Evolutionary conservation across 1,140 invertebrate species (phyloP), one percentile per base, ranked within the genome.

Genomic region (Solenopsis fugax): DNA sequence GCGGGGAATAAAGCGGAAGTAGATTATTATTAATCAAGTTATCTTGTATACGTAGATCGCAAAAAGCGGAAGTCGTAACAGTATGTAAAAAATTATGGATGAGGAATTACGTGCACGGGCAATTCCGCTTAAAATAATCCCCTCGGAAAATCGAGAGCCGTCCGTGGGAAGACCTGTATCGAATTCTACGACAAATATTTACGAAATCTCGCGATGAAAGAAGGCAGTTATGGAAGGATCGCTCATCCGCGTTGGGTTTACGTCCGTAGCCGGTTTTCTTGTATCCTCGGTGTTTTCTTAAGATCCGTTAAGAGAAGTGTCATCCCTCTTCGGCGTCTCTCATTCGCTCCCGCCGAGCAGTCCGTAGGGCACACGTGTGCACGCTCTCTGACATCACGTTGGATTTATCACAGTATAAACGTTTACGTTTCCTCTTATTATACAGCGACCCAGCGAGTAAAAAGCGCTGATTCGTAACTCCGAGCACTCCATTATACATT

Each of bases 131-230:
- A 45, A 75, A 84, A 84, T 84, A 84, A 84, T 84, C 41, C 9
- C 24, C 2, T 56, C 21, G 21, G 24, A 60, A 50, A 87, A 89
- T 84, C 37, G 29, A 82, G 48, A 56, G 52, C 45, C 13, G 48
- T 67, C 18, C 16, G 64, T 16, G 54, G 58, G 21, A 62, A 71
- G 45, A 54, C 69, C 58, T 77, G 73, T 87, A 78, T 89, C 52
- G 12, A 73, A 73, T 84, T 62, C 86, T 77, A 65, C 67, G 62
- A 73, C 58, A 90, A 90, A 90, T 89, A 89, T 90, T 89, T 89
- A 77, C 84, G 18, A 58, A 75, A 71, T 29, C 29, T 37, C 7
- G 29, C n/a, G 62, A 80, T 54, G 71, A 84, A 64, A 76, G 72
- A 78, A 37, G 9, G 10, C 16, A 58, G 85, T 67, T 76, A 54